Evolutionary conservation across 1,140 invertebrate species (phyloP), one percentile per base, ranked within the genome.

Genomic region (Ips nitidus): DNA sequence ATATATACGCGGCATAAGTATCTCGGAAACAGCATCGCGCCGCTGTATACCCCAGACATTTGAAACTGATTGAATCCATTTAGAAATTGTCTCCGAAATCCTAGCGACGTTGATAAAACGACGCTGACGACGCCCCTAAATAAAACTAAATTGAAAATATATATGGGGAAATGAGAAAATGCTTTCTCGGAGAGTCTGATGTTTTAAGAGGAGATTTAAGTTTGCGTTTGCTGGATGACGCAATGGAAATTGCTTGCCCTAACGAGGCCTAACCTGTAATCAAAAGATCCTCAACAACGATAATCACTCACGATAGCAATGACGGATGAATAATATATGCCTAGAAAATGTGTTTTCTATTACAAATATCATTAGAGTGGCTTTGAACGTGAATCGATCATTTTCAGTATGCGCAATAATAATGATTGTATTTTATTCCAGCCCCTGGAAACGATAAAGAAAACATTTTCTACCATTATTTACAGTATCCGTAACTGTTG

Each of bases 1-100:
- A 56, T 39, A 53, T 63, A 63, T 64, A 64, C 4, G 61, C 61
- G 41, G 4, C 50, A 65, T 53, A 56, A 40, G 63, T 65, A 56
- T 65, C 52, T 36, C 43, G 52, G 41, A 65, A 56, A 5, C 52
- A 39, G 52, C 52, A 41, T 43, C 36, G 38, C 40, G 53, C 64
- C 43, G 63, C 47, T 52, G 40, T 58, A 71, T 73, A 73, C 59
- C 70, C 71, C 41, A 69, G 65, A 58, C 69, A 73, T 73, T 73
- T 66, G 69, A 75, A 71, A 71, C 71, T 66, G 69, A 66, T 73
- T 67, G 72, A 73, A 73, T 73, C 73, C 73, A 75, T 75, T 75
- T 73, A 67, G 71, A 75, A 71, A 75, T 75, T 75, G 73, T 75
- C 73, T 73, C 73, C 66, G 71, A 64, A 69, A 66, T 61, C 55